phyloP scores from a whole-genome alignment of 1,140 invertebrate species.

The Drosophila seguyi region DNA sequence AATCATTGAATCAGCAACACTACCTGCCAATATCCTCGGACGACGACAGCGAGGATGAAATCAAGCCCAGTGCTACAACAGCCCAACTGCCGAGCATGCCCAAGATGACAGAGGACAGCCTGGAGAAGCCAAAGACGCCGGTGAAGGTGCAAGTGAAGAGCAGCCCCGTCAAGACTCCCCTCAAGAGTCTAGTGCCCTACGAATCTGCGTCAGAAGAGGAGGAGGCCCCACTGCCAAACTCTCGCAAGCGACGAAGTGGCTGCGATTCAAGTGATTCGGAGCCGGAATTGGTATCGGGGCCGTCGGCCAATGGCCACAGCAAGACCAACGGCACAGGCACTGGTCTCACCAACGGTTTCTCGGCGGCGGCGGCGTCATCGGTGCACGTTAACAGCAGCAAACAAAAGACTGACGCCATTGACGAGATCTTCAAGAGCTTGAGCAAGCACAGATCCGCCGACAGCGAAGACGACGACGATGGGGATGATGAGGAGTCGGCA shows the following conservation, averaged over 20 bases:
- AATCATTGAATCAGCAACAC: conserved; percentile 51
- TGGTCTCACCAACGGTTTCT: conserved; percentile 29
- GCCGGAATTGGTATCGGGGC: conserved; percentile 17
- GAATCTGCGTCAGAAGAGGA: conserved; percentile 82
- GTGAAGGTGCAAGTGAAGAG: conserved; percentile 49
- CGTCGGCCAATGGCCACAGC: conserved; percentile 47
- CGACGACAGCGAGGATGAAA: conserved; percentile 55
- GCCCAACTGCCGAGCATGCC: conserved; percentile 76
- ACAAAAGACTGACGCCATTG: conserved; percentile 81
- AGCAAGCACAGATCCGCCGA: conserved; percentile 54
- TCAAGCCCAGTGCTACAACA: conserved; percentile 56
- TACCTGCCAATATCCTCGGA: conserved; percentile 79
- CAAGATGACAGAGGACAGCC: conserved; percentile 58
- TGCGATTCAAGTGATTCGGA: conserved; percentile 57
- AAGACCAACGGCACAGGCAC: conserved; percentile 40
- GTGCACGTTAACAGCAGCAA: conserved; percentile 63
- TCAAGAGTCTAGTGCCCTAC: conserved; percentile 83
- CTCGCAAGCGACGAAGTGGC: conserved; percentile 65
- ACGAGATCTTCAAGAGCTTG: conserved; percentile 80
- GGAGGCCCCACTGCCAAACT: conserved; percentile 50
- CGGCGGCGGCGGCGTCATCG: conserved; percentile 44
- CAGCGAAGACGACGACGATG: conserved; percentile 41
- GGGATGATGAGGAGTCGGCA: conserved; percentile 4
- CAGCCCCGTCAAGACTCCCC: conserved; percentile 50
- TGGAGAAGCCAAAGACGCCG: conserved; percentile 55